Evolutionary conservation across 2,113 vertebrate genomes (phyloP).

Genomic region (Cinclus cinclus): DNA sequence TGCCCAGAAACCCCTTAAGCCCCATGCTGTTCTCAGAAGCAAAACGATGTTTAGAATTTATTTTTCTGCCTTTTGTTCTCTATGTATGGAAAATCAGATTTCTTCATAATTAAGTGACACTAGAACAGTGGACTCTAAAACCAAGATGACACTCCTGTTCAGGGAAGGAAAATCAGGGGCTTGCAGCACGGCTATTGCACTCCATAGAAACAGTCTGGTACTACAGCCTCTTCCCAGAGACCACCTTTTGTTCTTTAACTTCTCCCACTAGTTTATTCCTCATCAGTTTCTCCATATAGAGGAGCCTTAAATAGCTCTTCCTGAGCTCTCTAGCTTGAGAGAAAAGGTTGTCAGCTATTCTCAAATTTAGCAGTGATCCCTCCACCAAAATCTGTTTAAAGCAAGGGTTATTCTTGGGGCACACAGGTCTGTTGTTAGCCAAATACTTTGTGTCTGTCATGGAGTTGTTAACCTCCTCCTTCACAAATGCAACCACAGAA

Average conservation of each 20-base stretch:
- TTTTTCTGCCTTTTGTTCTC: neutral
- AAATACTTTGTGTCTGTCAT: neutral
- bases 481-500: neutral
- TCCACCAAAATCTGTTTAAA: neutral
- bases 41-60: neutral
- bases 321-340: neutral
- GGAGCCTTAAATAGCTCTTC: neutral
- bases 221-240: neutral
- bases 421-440: neutral
- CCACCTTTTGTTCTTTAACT: neutral
- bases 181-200: neutral
- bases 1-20: neutral
- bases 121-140: neutral
- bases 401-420: neutral
- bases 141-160: neutral
- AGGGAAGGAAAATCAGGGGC: neutral
- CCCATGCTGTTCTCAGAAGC: neutral
- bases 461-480: neutral
- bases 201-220: neutral
- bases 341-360: neutral
- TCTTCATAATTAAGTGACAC: neutral
- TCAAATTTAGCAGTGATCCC: neutral
- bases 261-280: neutral
- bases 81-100: neutral
- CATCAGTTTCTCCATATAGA: neutral